Evolutionary conservation across 2,797 vertebrate genomes (phyloP).

Genomic region (Sparus aurata): DNA sequence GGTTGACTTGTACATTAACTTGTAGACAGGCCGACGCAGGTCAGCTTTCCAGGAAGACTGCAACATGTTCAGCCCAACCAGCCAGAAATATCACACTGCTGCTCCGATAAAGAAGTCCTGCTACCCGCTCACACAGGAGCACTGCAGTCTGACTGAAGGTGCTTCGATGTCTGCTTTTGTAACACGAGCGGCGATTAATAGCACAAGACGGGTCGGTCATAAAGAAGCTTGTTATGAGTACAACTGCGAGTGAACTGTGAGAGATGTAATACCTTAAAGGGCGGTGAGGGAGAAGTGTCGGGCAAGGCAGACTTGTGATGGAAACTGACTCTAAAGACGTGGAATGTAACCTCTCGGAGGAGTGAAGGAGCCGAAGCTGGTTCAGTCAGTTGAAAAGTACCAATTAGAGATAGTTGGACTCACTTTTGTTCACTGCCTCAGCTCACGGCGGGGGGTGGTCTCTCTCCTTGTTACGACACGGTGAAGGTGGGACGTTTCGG

Average conservation of each 20-base stretch:
- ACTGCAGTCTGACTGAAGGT: conserved; percentile 2
- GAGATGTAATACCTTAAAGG: conserved; percentile 5
- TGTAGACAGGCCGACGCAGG: conserved; percentile 55
- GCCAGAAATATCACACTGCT: conserved; percentile 63
- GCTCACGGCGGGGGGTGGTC: conserved; percentile 5
- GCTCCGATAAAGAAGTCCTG: conserved; percentile 24
- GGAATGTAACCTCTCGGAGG: conserved; percentile 22
- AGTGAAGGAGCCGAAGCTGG: conserved; percentile 18
- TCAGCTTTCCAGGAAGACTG: conserved; percentile 65
- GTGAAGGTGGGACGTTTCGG: conserved; percentile 20
- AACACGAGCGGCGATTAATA: not conserved
- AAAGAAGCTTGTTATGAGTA: not conserved
- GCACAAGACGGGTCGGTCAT: not conserved
- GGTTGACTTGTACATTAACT: conserved; percentile 67
- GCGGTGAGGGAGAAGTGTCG: conserved; percentile 1
- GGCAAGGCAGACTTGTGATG: conserved; percentile 1
- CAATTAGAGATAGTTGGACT: conserved; percentile 35
- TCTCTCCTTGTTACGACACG: conserved; percentile 29
- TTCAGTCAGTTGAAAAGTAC: conserved; percentile 41
- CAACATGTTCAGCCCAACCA: conserved; percentile 71
- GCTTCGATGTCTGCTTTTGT: conserved; percentile 2
- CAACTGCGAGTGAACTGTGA: not conserved
- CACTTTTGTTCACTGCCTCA: conserved; percentile 29
- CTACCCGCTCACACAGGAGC: not conserved
- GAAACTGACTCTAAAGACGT: conserved; percentile 20